Base-by-base conservation (phyloP, 2,797 vertebrate species). In the Catharus ustulatus region DNA sequence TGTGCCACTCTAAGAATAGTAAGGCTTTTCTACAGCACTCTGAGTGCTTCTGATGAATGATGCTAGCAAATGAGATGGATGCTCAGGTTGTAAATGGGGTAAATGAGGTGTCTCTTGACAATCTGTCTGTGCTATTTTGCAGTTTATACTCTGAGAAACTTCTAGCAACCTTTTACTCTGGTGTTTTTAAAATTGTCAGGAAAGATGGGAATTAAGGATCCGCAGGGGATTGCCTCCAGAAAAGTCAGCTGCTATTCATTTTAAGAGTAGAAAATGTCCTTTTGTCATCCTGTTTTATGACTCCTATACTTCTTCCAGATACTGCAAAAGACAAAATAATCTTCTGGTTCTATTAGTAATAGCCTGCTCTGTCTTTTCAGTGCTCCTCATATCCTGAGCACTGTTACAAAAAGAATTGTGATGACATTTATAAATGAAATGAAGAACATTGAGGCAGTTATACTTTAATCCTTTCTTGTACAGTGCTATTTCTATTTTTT, bases 221-320 rank as follows among this genome's bases (percentile, higher is more conserved):
- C 26, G 34, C 27, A 48, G 54, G 58, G 34, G 3, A 59, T 11
- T 75, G 63, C 48, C 55, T 90, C 30, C 48, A 82, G 67, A 90
- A 87, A 90, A 92, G 21, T 48, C 71, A 73, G 14, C 34, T 90
- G 69, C 42, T 83, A 24, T 82, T 92, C 17, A 84, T 93, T 93
- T 90, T 72, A 64, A 72, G 43, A 78, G 30, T 62, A 64, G n/a
- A 90, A 93, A 66, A 48, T 66, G 15, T 72, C n/a, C 72, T 93
- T 87, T 82, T 89, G 40, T 46, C 48, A 76, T 84, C 22, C 14
- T 84, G 9, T 45, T 85, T 87, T 84, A 72, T 94, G 43, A 51
- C 23, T 71, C 45, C 24, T 57, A 5, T 81, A 38, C 51, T 79
- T 69, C 55, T 57, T 91, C 36, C 69, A 52, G 51, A 55, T 85